Evolutionary conservation across 2,888 invertebrate species (phyloP).

Genomic region (Caenorhabditis sinica): DNA sequence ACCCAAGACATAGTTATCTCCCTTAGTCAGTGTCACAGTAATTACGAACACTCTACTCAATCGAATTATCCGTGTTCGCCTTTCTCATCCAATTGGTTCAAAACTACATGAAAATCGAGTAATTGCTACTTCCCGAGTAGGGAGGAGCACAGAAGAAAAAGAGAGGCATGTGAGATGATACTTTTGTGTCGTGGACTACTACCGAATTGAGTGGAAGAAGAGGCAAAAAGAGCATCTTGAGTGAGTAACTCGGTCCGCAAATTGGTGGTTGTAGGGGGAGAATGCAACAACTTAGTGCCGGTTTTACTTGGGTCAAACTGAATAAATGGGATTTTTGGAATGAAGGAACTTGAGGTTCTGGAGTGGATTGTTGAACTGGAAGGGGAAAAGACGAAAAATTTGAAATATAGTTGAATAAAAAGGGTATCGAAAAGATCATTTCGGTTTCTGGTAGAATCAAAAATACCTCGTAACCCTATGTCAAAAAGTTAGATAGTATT

Average conservation of each 20-base stretch:
- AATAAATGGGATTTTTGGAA: constrained; percentile 1
- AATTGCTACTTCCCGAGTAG: constrained; percentile 58
- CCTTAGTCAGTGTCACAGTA: constrained; percentile 35
- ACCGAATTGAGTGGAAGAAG: neutral
- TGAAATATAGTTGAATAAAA: too few relatives aligned
- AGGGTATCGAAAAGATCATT: too few relatives aligned
- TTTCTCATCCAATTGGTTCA: constrained; percentile 45
- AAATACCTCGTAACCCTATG: too few relatives aligned
- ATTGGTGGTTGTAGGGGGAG: constrained; percentile 14
- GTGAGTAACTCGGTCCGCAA: constrained; percentile 40
- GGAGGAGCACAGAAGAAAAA: neutral
- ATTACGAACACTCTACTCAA: constrained; percentile 58
- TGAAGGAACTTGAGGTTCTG: neutral
- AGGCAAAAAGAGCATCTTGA: constrained; percentile 44
- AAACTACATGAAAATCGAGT: constrained; percentile 61
- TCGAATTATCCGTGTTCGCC: constrained; percentile 50
- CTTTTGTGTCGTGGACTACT: constrained; percentile 15
- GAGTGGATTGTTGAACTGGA: neutral
- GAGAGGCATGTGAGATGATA: constrained; percentile 23
- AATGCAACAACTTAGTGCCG: constrained; percentile 20
- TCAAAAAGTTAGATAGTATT: too few relatives aligned
- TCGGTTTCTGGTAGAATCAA: too few relatives aligned
- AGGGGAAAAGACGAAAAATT: neutral
- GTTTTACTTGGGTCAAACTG: constrained; percentile 24
- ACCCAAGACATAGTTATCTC: neutral